Percentiles rank a stretch among this genome's conserved stretches.
Evolutionary conservation across 2,113 vertebrate genomes (phyloP).

Genomic region (Passer montanus): DNA sequence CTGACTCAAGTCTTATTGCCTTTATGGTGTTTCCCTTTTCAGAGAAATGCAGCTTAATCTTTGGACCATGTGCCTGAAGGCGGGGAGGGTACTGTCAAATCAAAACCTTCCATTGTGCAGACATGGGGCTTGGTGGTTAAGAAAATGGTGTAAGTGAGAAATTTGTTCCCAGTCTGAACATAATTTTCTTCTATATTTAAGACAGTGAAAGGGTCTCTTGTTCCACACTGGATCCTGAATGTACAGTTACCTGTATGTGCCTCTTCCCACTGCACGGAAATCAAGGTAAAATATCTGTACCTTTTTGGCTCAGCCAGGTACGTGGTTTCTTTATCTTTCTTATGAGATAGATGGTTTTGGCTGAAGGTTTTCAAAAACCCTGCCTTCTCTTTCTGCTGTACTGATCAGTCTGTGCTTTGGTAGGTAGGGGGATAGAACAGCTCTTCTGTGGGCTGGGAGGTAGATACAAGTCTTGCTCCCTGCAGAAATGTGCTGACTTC

Average conservation of each 20-base stretch:
- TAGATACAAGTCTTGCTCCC: neutral
- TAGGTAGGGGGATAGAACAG: neutral
- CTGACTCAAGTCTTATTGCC: neutral
- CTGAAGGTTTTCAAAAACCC: neutral
- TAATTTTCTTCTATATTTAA: neutral
- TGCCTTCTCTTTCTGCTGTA: neutral
- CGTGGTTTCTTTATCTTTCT: neutral
- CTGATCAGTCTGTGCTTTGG: neutral
- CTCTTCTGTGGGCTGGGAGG: neutral
- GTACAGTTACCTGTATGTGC: neutral
- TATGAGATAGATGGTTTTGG: neutral
- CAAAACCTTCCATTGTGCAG: neutral
- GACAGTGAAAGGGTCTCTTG: neutral
- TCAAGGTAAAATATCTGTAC: neutral
- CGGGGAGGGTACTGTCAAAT: accelerated
- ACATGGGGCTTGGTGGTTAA: neutral
- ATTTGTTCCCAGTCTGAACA: neutral
- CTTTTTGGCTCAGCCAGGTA: neutral
- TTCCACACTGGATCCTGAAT: neutral
- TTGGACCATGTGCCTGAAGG: neutral
- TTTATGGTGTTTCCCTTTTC: neutral
- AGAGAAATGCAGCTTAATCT: neutral
- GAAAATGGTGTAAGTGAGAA: neutral
- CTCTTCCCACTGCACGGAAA: neutral
- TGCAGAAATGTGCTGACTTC: neutral